These are phyloP conservation scores for Micronycteris hirsuta DNA, from an alignment of 2,113 vertebrate species.

Conservation along the genomic window DNA sequence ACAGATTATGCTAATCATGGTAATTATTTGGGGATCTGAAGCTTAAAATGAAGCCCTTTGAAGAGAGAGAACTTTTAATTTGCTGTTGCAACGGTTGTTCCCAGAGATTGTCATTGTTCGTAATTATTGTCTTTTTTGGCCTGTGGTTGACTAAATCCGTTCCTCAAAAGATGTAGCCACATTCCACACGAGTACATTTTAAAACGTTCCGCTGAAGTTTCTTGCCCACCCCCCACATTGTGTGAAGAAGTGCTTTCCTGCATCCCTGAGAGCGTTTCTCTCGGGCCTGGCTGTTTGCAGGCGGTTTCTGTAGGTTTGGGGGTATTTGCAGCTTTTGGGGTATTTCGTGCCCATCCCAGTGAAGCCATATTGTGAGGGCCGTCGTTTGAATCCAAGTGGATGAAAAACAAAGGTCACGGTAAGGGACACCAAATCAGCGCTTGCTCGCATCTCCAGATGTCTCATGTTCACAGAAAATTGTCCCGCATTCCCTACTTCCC, in stretches of 20 bases:
- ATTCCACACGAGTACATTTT: neutral
- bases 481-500: neutral
- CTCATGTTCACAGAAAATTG: neutral
- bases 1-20: neutral
- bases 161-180: neutral
- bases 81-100: neutral
- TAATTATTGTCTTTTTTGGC: slow-evolving; percentile 18
- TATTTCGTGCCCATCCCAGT: neutral
- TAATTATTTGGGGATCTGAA: neutral
- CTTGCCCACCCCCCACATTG: neutral
- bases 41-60: neutral
- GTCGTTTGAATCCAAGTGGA: neutral
- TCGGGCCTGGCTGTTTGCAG: neutral
- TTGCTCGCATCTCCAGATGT: neutral
- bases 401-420: neutral
- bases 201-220: neutral
- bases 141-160: neutral
- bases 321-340: neutral
- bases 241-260: neutral
- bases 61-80: slow-evolving; percentile 23
- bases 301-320: neutral
- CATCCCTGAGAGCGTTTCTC: neutral
- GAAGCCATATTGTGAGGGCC: neutral
- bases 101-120: neutral
- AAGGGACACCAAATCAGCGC: neutral